A percentile compares a stretch with the other conserved stretches of the same genome.
Conservation (phyloP, 1,140 invertebrate species). For the Pachyrhynchus sulphureomaculatus region DNA sequence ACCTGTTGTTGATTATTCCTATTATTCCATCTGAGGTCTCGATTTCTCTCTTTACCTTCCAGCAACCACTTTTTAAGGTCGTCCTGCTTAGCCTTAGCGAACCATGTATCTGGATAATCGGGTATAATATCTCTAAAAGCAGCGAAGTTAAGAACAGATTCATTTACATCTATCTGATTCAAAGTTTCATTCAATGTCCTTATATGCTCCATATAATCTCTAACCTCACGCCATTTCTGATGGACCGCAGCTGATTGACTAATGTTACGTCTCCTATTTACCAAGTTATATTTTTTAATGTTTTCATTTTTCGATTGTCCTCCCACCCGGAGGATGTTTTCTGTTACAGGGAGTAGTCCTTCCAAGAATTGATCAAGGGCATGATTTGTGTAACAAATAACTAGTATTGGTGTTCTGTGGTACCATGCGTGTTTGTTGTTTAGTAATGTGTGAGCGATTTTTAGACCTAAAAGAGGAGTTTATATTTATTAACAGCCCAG, state of each 20-base stretch:
- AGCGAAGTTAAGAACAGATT: constrained; percentile 27
- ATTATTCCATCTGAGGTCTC: not conserved
- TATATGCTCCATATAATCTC: constrained; percentile 15
- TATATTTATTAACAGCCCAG: too few species aligned
- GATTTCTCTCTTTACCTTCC: constrained; percentile 2
- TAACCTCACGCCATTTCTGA: constrained; percentile 2
- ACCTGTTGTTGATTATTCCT: not conserved
- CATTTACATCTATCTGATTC: constrained; percentile 14
- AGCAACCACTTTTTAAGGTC: constrained; percentile 39
- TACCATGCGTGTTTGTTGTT: constrained; percentile 51
- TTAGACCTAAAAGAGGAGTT: constrained; percentile 58
- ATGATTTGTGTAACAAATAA: constrained; percentile 86
- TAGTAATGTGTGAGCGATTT: constrained; percentile 63
- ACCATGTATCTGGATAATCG: constrained; percentile 36
- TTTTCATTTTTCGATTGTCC: constrained; percentile 64
- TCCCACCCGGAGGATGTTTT: constrained; percentile 70
- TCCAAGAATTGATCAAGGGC: constrained; percentile 89
- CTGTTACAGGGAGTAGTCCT: constrained; percentile 60
- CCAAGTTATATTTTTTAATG: constrained; percentile 56
- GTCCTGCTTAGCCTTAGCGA: constrained; percentile 22
- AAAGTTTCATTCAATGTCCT: constrained; percentile 22
- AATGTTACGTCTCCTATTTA: not conserved
- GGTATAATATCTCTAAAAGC: constrained; percentile 28
- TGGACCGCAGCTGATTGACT: not conserved
- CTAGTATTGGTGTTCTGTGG: constrained; percentile 61